Evolutionary conservation across 2,113 vertebrate genomes (phyloP), one percentile per base, ranked within the genome.

Genomic region (Gambusia affinis): DNA sequence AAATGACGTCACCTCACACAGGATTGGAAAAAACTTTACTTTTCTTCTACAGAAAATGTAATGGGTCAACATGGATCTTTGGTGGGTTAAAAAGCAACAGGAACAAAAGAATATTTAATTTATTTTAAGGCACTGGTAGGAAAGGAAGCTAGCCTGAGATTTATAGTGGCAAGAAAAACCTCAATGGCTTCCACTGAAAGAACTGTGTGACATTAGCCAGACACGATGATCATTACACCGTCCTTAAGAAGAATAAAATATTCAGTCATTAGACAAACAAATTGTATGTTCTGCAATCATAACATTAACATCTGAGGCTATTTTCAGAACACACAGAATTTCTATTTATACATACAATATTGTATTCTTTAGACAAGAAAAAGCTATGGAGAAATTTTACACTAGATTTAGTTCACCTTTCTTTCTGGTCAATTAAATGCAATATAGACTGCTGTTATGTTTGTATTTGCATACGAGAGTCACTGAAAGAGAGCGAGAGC

Each of bases 101-200:
- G 35, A 39, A 60, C 17, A 72, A 31, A 22, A 51, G 42, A 57
- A 35, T 57, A 5, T 15, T 33, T 42, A 15, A 42, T 47, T 47
- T n/a, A 57, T 29, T 31, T 60, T 60, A 69, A 73, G 75, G 4
- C 30, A 44, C 8, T 42, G 24, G 0, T 8, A 8, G 27, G 22
- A 67, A 14, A 54, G n/a, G 71, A 75, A 83, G 67, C 71, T 51
- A 71, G 62, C 44, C 47, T 47, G 12, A 73, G 60, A 87, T 81
- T 87, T 85, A 84, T 73, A 86, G 64, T 71, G 44, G 61, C 4
- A 76, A 57, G 28, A 22, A 66, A 77, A 82, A 63, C 28, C 27
- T 19, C 72, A 76, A 76, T 80, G 82, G 85, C 72, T 76, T 65
- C 28, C 33, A 33, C 51, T 71, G 68, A 82, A 88, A 88, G 39